These are phyloP conservation scores for Otus sunia DNA, from an alignment of 2,113 vertebrate genomes.

Conservation along the genomic window DNA sequence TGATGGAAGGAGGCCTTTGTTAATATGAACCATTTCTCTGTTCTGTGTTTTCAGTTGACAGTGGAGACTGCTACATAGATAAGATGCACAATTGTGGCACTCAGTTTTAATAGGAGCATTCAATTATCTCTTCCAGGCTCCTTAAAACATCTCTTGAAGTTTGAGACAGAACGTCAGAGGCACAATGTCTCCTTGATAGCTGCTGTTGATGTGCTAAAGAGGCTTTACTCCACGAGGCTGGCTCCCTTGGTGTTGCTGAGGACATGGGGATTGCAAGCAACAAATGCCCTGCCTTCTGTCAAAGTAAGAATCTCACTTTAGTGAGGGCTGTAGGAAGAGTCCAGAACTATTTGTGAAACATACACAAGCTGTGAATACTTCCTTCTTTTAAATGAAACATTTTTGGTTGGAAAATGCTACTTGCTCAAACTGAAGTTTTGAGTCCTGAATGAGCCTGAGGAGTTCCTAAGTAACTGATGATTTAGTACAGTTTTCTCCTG, in stretches of 20 bases:
- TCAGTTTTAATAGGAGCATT: neutral
- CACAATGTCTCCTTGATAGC: constrained; percentile 92
- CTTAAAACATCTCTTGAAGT: constrained; percentile 87
- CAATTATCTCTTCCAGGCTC: constrained; percentile 77
- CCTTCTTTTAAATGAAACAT: neutral
- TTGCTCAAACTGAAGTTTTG: neutral
- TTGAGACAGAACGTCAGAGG: constrained; percentile 90
- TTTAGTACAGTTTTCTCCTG: neutral
- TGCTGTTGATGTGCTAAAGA: constrained; percentile 87
- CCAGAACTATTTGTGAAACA: neutral
- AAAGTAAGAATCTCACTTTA: constrained; percentile 79
- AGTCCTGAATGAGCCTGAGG: neutral
- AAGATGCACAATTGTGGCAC: neutral
- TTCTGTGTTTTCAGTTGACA: neutral
- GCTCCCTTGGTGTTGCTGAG: constrained; percentile 87
- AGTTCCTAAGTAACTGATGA: neutral
- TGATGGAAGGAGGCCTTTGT: neutral
- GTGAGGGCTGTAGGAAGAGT: neutral
- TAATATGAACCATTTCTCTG: neutral
- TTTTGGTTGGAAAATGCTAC: neutral
- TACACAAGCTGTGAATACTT: neutral
- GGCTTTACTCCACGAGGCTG: constrained; percentile 87
- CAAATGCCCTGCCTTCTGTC: constrained; percentile 83
- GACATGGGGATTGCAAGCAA: constrained; percentile 91
- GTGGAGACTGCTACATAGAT: neutral